Conservation (phyloP, 1,140 invertebrate genomes). For the Lasaia peninsularis region DNA sequence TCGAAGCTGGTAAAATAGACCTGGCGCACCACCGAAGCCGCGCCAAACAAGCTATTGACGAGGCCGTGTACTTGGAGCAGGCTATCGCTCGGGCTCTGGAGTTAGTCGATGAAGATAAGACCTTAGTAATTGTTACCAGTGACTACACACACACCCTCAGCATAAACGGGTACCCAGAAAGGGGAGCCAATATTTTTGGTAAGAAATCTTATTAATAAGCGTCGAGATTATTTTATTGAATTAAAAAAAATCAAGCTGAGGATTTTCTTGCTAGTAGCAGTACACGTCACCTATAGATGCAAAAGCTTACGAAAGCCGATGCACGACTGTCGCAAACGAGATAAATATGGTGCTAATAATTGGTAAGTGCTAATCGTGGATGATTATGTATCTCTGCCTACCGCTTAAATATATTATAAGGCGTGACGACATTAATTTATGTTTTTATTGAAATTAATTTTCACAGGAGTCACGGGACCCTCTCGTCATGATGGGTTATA, state of each 20-base stretch:
- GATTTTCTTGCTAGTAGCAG: too few species aligned
- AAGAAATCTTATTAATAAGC: too few species aligned
- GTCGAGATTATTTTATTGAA: too few species aligned
- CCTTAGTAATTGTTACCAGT: slow-evolving; percentile 92
- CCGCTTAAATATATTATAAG: too few species aligned
- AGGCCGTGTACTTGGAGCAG: slow-evolving; percentile 88
- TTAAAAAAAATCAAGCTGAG: too few species aligned
- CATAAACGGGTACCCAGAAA: slow-evolving; percentile 85
- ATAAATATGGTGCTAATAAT: too few species aligned
- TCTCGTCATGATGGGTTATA: slow-evolving; percentile 83
- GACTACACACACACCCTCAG: slow-evolving; percentile 91
- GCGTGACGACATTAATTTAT: too few species aligned
- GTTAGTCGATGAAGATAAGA: slow-evolving; percentile 81
- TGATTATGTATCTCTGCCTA: too few species aligned
- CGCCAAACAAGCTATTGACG: slow-evolving; percentile 87
- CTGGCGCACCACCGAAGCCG: slow-evolving; percentile 90
- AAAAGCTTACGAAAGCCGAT: too few species aligned
- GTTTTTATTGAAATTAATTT: slow-evolving; percentile 9
- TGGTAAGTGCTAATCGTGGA: too few species aligned
- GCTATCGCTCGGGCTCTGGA: slow-evolving; percentile 83
- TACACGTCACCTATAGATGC: too few species aligned
- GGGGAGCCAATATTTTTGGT: slow-evolving; percentile 84
- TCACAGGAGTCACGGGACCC: slow-evolving; percentile 79
- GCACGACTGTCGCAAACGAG: too few species aligned
- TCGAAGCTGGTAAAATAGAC: slow-evolving; percentile 93